Evolutionary conservation across 2,888 invertebrate species (phyloP), one percentile per base, ranked within the genome.

Genomic region (Mellilla xanthometata): DNA sequence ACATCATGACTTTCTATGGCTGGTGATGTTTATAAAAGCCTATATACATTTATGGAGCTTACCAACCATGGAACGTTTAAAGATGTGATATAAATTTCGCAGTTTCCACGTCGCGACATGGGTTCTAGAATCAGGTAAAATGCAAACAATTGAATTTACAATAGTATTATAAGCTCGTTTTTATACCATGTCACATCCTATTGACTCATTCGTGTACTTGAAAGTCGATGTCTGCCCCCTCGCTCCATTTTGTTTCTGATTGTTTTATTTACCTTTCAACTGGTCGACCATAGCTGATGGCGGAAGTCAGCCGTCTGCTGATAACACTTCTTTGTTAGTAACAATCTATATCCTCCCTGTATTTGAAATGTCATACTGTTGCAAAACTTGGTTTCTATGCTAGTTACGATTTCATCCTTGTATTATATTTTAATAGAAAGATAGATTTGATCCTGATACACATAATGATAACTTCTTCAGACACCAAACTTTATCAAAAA

Each of bases 41-140:
- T 54, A 66, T 62, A 65, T 64, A 61, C 61, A 67, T 62, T 56
- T 44, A 45, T 57, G 52, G 40, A 61, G 62, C 39, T 54, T 59
- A 58, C 42, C 47, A 56, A 53, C 55, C 41, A 52, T 49, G 54
- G 61, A 58, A 58, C 43, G 62, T 64, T 51, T 76, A 84, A 24
- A 80, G 60, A 78, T 78, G 77, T 80, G 76, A 81, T 67, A 68
- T 65, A 71, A 76, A 75, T 68, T 70, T 68, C 1, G 50, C 53
- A 61, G 70, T 60, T 54, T 78, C 77, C 81, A 84, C 81, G 77
- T 82, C 72, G 76, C 83, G 81, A 78, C 72, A 87, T 87, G 87
- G 86, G 87, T 83, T 87, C 87, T 78, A 81, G 87, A 80, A 64
- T 87, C 71, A 81, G 87, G 87, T 86, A 80, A 36, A 5, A 7